These are phyloP conservation scores for Morus bassanus DNA, from an alignment of 2,797 vertebrate genomes.

Conservation along the genomic window DNA sequence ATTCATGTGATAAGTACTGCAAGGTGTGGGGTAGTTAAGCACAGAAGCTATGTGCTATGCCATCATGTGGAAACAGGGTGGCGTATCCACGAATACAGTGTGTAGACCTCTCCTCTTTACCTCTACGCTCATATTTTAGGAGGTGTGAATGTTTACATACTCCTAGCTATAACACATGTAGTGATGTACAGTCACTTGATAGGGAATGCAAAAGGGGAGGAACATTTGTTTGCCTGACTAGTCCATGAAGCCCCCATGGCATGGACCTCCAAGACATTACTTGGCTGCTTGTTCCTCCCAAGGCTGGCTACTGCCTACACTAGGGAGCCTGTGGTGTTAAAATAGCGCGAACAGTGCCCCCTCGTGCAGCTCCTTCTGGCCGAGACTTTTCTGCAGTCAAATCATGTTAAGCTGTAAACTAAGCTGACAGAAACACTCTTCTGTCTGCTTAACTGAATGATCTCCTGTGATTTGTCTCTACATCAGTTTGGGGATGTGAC, in stretches of 20 bases:
- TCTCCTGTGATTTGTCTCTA: neutral
- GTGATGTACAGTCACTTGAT: neutral
- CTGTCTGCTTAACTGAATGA: neutral
- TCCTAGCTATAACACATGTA: neutral
- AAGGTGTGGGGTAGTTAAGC: neutral
- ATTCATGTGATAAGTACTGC: neutral
- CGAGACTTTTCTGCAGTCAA: neutral
- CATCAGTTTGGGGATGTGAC: neutral
- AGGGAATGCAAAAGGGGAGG: neutral
- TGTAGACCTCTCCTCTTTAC: neutral
- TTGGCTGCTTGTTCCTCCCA: neutral
- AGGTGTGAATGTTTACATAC: neutral
- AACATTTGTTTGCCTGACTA: neutral
- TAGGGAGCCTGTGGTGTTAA: neutral
- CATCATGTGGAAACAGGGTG: neutral
- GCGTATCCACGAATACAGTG: neutral
- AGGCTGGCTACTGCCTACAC: neutral
- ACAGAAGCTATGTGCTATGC: neutral
- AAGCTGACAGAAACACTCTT: neutral
- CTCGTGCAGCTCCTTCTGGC: neutral
- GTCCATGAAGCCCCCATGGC: neutral
- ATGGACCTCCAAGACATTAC: neutral
- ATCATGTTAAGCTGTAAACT: neutral
- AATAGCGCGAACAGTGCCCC: neutral
- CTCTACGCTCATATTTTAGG: neutral